A percentile compares a stretch with the other conserved stretches of the same genome.
These are phyloP conservation scores for Momotus momota DNA, from an alignment of 2,797 vertebrate species.

Conservation along the genomic window DNA sequence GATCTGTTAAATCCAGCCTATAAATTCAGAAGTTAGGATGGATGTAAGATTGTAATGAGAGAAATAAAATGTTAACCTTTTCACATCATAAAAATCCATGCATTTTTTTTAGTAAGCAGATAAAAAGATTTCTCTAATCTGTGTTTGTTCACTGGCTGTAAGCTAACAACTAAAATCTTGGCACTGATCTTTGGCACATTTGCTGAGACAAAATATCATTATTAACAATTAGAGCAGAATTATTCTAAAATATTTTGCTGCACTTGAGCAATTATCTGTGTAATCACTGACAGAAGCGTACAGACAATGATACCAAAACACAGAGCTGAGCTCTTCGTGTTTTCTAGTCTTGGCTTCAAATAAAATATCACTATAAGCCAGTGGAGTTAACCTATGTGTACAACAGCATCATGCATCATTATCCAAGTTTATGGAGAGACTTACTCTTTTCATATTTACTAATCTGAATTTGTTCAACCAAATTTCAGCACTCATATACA, in stretches of 20 bases:
- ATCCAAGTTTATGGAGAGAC: background rate
- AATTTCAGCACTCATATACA: background rate
- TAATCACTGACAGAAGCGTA: background rate
- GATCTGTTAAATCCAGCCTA: background rate
- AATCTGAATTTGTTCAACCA: background rate
- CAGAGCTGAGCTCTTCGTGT: background rate
- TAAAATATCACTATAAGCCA: background rate
- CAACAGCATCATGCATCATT: background rate
- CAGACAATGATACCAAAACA: background rate
- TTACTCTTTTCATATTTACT: background rate
- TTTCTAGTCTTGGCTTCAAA: background rate
- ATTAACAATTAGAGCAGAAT: constrained; percentile 24
- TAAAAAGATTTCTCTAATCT: background rate
- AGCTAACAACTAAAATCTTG: background rate
- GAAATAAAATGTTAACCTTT: constrained; percentile 20
- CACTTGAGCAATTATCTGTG: background rate
- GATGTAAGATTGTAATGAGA: background rate
- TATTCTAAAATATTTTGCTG: constrained; percentile 52
- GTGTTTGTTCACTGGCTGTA: background rate
- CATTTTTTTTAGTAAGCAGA: background rate
- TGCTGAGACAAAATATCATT: constrained; percentile 43
- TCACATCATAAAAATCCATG: background rate
- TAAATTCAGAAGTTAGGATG: background rate
- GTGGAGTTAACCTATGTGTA: background rate
- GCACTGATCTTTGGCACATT: background rate